Evolutionary conservation across 1,140 invertebrate species (phyloP).

Genomic region (Ips typographus): DNA sequence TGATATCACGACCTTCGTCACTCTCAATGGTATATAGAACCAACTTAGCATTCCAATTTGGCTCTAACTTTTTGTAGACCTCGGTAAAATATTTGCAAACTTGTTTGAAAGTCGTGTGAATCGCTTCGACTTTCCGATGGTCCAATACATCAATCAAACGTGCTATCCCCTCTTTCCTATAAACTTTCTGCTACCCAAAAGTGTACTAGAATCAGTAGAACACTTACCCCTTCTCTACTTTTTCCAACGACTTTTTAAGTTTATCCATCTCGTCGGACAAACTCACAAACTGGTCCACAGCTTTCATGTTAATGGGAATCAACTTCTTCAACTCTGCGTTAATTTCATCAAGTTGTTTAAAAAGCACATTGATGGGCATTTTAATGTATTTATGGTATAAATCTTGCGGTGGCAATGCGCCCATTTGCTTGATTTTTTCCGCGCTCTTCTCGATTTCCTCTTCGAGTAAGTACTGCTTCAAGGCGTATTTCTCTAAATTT

Average conservation of each 20-base stretch:
- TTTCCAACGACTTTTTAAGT: constrained; percentile 92
- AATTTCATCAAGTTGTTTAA: constrained; percentile 96
- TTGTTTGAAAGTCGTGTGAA: constrained; percentile 98
- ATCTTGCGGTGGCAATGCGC: constrained; percentile 87
- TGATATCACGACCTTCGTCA: constrained; percentile 60
- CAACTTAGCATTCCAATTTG: constrained; percentile 88
- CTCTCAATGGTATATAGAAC: constrained; percentile 79
- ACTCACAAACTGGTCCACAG: constrained; percentile 97
- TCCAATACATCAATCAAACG: constrained; percentile 95
- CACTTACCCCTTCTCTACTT: constrained; percentile 84
- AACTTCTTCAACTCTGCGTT: constrained; percentile 98
- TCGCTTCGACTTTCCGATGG: constrained; percentile 95
- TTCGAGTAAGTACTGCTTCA: constrained; percentile 89
- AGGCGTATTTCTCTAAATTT: constrained; percentile 94
- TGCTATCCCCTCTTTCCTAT: constrained; percentile 82
- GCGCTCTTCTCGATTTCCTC: constrained; percentile 95
- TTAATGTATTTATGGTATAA: constrained; percentile 90
- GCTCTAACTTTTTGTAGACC: constrained; percentile 98
- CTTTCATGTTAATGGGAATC: constrained; percentile 99
- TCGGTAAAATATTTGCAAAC: constrained; percentile 98
- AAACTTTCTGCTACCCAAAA: constrained; percentile 16
- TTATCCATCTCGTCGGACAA: constrained; percentile 99
- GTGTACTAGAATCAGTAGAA: background rate
- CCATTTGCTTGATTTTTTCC: constrained; percentile 92
- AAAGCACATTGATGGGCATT: constrained; percentile 86